Base-by-base conservation (phyloP, 2,888 invertebrate genomes). In the Spatulosminthurus flaviceps region DNA sequence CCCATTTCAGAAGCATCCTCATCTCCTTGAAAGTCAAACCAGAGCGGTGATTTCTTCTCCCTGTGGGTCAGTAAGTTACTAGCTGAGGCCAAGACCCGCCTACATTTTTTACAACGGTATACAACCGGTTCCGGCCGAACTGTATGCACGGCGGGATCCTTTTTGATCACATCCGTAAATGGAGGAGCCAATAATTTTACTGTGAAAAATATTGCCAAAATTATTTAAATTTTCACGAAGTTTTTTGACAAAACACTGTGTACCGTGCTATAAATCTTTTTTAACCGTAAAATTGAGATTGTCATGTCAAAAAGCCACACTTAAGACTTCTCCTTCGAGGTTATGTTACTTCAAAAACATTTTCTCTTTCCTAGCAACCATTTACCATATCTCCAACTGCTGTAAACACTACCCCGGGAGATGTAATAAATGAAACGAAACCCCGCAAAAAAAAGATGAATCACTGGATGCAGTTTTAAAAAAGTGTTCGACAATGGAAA, bases 131-230 rank as follows among this genome's bases (percentile, higher is more conserved):
- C 94, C 0, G 95, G 95, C 84, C 92, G 90, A 83, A 92, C 92
- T 42, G 92, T 91, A 0, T 90, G 90, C 78, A 94, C 87, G 0
- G 92, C 93, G 0, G 95, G 95, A 89, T 95, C 95, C 0, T 92
- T 90, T 87, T 93, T 93, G 11, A 95, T 90, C 34, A 95, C 90
- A 87, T 93, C 93, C 82, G 91, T 90, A 86, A 92, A 95, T 82
- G 90, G 90, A 86, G 93, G 94, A 0, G 95, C 95, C 81, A 95
- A 89, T 86, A 95, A 94, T 89, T 93, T 94, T 2, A 93, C 94
- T 92, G 87, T 34, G 85, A 81, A 61, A 70, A 43, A 70, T 24
- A 71, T 76, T 34, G 60, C n/a, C 19, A 69, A 66, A 73, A 51
- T 19, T 19, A 51, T n/a, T 51, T 51, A 19, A 51, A 51, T 51